Conservation (phyloP, 2,888 invertebrate species). For the Cenopis cana region DNA sequence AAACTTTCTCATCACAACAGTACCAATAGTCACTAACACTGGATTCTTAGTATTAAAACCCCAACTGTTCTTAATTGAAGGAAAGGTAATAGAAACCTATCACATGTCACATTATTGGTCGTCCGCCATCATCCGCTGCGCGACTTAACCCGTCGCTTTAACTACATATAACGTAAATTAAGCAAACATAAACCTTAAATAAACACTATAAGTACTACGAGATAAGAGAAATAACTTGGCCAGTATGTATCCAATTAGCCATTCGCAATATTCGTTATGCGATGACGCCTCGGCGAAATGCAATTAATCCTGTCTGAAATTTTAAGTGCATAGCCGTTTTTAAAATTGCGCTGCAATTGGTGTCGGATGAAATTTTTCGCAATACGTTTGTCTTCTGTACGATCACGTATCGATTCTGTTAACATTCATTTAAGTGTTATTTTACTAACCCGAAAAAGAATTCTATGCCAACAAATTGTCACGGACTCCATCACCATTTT, state of each 20-base stretch:
- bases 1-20: too few species aligned
- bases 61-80: background rate
- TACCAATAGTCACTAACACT: too few species aligned
- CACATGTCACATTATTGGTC: conserved; percentile 81
- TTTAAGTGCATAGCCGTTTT: conserved; percentile 29
- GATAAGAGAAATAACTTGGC: background rate
- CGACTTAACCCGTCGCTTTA: conserved; percentile 52
- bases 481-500: background rate
- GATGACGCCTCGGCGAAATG: conserved; percentile 71
- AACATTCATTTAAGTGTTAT: background rate
- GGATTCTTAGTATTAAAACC: too few species aligned
- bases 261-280: conserved; percentile 82
- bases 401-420: background rate
- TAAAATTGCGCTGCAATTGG: conserved; percentile 28
- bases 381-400: background rate
- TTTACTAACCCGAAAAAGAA: background rate
- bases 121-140: conserved; percentile 75
- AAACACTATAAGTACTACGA: background rate
- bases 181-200: background rate
- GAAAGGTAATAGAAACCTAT: conserved; percentile 37
- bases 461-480: background rate
- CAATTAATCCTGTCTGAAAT: conserved; percentile 71
- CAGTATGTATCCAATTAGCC: conserved; percentile 74
- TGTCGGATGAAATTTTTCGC: conserved; percentile 3
- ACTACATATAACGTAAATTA: background rate